Conservation (phyloP, 2,113 vertebrate species). For the Coreoperca whiteheadi region DNA sequence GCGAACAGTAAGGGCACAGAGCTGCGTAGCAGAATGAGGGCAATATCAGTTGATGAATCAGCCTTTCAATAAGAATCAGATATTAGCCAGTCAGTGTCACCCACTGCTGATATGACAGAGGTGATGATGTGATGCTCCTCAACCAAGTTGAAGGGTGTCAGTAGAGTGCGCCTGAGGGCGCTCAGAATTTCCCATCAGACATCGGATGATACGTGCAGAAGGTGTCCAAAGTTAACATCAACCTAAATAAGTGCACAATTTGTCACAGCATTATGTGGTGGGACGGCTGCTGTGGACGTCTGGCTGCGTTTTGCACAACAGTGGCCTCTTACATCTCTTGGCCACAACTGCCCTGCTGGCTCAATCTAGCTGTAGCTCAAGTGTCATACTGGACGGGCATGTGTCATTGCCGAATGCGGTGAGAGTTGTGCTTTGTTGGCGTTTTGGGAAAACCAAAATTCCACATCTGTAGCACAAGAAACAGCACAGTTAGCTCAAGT, state of each 20-base stretch:
- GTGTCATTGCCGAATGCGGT: neutral
- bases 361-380: slow-evolving; percentile 10
- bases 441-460: neutral
- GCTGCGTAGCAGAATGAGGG: neutral
- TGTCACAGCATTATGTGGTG: slow-evolving; percentile 23
- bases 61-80: slow-evolving; percentile 23
- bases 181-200: slow-evolving; percentile 35
- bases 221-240: slow-evolving; percentile 39
- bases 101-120: slow-evolving; percentile 42
- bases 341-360: slow-evolving; percentile 2
- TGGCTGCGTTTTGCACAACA: slow-evolving; percentile 17
- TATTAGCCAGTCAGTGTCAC: slow-evolving; percentile 26
- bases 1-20: neutral
- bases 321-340: neutral
- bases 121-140: slow-evolving; percentile 53
- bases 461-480: neutral
- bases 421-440: neutral
- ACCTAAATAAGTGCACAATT: slow-evolving; percentile 16
- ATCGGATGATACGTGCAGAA: neutral
- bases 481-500: neutral
- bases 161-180: slow-evolving; percentile 22
- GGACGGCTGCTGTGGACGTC: neutral
- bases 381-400: neutral
- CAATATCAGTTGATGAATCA: neutral
- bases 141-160: slow-evolving; percentile 38